Evolutionary conservation across 2,113 vertebrate genomes (phyloP).

Genomic region (Geococcyx californianus): DNA sequence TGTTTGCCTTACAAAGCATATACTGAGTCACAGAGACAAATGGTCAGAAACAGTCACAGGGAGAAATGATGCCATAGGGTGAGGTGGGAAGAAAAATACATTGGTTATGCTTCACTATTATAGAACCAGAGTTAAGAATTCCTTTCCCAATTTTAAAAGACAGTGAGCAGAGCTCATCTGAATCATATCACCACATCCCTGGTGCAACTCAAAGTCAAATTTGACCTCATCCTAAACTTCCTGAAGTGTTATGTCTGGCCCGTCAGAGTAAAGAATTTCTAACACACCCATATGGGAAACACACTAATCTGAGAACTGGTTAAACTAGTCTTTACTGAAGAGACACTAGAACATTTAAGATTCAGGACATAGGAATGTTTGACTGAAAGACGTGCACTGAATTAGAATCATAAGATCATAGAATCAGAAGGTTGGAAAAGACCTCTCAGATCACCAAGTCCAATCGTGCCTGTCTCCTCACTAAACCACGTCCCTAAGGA

Average conservation of each 20-base stretch:
- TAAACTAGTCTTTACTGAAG: background rate
- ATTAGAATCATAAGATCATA: no score
- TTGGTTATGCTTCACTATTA: background rate
- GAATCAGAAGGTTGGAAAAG: no score
- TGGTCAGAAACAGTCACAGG: background rate
- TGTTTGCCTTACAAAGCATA: background rate
- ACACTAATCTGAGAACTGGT: background rate
- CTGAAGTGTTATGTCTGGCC: fast-evolving
- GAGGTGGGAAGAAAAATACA: background rate
- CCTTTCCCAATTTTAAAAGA: background rate
- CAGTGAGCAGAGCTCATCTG: background rate
- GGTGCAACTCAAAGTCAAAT: background rate
- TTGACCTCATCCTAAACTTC: background rate
- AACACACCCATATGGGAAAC: background rate
- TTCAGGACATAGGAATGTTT: background rate
- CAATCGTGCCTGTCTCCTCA: no score
- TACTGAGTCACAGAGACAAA: background rate
- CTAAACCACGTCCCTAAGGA: no score
- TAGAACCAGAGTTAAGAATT: background rate
- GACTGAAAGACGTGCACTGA: background rate
- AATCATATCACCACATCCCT: background rate
- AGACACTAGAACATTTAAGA: background rate
- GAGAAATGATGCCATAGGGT: background rate
- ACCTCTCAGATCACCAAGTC: no score
- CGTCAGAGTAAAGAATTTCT: background rate